A percentile compares a stretch with the other conserved stretches of the same genome.
phyloP scores from a whole-genome alignment of 2,888 invertebrate genomes.

The Euplexia lucipara region DNA sequence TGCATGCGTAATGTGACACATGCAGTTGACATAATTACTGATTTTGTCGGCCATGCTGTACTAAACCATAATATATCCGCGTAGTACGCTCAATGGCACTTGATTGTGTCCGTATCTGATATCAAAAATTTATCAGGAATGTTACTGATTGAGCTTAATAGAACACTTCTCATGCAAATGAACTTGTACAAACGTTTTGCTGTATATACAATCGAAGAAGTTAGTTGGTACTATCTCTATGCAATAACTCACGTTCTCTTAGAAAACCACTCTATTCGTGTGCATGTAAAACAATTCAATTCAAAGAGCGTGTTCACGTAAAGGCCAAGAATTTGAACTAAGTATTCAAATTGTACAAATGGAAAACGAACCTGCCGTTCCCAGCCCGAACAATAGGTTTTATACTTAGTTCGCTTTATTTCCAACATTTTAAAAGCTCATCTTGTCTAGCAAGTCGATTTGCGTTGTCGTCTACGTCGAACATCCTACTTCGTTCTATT shows the following conservation, averaged over 20 bases:
- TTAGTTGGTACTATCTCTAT: neutral
- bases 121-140: conserved; percentile 47
- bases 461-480: neutral
- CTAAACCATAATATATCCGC: conserved; percentile 51
- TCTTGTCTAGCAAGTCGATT: conserved; percentile 30
- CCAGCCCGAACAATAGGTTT: conserved; percentile 31
- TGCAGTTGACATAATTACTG: conserved; percentile 66
- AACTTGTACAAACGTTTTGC: too few species aligned
- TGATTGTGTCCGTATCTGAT: conserved; percentile 41
- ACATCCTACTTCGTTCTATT: conserved; percentile 20
- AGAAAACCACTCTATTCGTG: conserved; percentile 40
- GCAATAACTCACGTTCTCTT: conserved; percentile 9
- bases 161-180: neutral
- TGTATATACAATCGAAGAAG: neutral
- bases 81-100: conserved; percentile 34
- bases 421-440: conserved; percentile 44
- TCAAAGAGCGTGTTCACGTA: conserved; percentile 68
- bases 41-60: conserved; percentile 58
- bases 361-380: conserved; percentile 51
- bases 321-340: conserved; percentile 67
- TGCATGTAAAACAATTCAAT: conserved; percentile 71
- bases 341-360: conserved; percentile 63
- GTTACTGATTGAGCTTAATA: conserved; percentile 27
- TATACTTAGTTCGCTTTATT: conserved; percentile 38
- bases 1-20: conserved; percentile 72